Conservation (phyloP, 2,113 vertebrate genomes). For the Prietella phreatophila region DNA sequence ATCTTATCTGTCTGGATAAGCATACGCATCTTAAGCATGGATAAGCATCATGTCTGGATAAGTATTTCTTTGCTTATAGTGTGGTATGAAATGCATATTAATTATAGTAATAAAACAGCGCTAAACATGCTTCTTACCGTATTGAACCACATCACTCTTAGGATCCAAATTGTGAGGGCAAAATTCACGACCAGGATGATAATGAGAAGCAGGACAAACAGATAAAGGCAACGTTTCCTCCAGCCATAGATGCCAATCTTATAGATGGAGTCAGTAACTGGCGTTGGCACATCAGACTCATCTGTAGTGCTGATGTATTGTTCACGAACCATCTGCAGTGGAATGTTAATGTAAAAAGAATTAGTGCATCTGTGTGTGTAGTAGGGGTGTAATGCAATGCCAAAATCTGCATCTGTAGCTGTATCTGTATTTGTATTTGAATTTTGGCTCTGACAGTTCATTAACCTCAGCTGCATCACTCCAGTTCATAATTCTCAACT, state of each 20-base stretch:
- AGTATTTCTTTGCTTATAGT: background rate
- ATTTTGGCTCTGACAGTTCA: background rate
- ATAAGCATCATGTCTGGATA: background rate
- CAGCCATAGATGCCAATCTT: constrained; percentile 97
- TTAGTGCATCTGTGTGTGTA: background rate
- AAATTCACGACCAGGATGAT: constrained; percentile 90
- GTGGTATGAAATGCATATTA: background rate
- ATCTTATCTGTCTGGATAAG: background rate
- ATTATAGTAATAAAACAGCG: background rate
- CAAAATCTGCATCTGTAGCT: background rate
- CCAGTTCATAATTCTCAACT: background rate
- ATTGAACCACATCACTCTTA: constrained; percentile 98
- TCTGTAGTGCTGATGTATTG: constrained; percentile 83
- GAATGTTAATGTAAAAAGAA: constrained; percentile 11
- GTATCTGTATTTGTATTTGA: background rate
- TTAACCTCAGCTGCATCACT: background rate
- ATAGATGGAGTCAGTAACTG: constrained; percentile 78
- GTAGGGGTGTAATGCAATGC: background rate
- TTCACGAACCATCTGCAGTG: constrained; percentile 88
- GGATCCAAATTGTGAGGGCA: constrained; percentile 93
- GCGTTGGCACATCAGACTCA: constrained; percentile 74
- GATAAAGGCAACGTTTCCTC: constrained; percentile 97
- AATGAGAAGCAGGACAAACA: constrained; percentile 90
- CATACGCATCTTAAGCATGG: no score
- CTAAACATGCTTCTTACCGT: constrained; percentile 71